Conservation (phyloP, 2,888 invertebrate genomes). For the Nycteola revayana region DNA sequence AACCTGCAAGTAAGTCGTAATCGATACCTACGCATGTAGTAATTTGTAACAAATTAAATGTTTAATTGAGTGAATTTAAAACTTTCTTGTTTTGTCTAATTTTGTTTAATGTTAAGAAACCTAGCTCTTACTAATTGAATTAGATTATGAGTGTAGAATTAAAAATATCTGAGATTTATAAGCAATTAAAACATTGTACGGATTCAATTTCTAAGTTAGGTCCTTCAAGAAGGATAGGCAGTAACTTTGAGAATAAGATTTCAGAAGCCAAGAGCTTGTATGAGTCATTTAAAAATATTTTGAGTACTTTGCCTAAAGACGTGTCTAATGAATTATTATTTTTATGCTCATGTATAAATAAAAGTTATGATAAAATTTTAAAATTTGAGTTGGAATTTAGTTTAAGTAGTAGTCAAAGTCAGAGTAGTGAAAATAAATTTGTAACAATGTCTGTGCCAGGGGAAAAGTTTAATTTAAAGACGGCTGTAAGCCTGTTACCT, state of each 20-base stretch:
- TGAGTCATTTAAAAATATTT: background rate
- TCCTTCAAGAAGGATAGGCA: background rate
- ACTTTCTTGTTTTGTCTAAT: background rate
- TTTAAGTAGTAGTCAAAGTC: background rate
- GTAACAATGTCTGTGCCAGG: too few species aligned
- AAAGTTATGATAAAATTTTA: background rate
- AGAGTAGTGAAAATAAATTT: background rate
- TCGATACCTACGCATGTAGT: too few species aligned
- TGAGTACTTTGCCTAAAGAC: background rate
- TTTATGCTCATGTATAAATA: background rate
- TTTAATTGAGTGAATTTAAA: background rate
- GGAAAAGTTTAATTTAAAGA: conserved; percentile 2
- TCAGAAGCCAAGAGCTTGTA: background rate
- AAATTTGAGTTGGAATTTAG: background rate
- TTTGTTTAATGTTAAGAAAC: background rate
- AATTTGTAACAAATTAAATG: background rate
- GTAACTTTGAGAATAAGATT: background rate
- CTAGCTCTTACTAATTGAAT: background rate
- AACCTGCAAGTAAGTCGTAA: background rate
- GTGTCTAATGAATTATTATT: background rate
- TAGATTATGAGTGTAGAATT: background rate
- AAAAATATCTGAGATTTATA: background rate
- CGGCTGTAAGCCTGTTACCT: conserved; percentile 1
- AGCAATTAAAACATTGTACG: background rate
- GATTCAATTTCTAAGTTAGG: background rate